Evolutionary conservation across 2,113 vertebrate genomes (phyloP).

Genomic region (Anthoscopus minutus): DNA sequence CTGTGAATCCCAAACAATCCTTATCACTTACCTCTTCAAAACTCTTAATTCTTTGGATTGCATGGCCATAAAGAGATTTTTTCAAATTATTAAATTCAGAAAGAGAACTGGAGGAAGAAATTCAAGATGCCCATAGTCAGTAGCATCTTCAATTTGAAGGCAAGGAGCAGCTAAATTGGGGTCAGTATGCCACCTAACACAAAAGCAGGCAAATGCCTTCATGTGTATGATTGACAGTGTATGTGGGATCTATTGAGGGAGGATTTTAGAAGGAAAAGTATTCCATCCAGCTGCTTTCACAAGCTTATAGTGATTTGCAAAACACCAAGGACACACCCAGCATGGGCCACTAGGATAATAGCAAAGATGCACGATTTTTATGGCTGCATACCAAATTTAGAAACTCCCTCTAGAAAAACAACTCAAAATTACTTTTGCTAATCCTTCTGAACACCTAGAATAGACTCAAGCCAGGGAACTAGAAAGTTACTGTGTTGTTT

Average conservation of each 20-base stretch:
- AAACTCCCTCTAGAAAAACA: conserved; percentile 25
- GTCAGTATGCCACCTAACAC: neutral
- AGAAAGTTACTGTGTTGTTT: neutral
- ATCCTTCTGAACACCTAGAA: conserved; percentile 43
- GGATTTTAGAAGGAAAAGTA: neutral
- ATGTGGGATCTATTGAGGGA: neutral
- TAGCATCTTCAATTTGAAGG: neutral
- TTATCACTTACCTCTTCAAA: neutral
- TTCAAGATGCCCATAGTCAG: neutral
- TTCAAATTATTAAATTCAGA: neutral
- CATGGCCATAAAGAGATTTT: neutral
- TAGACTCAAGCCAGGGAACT: neutral
- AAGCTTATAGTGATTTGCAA: neutral
- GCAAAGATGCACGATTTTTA: neutral
- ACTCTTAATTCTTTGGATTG: neutral
- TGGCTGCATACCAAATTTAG: conserved; percentile 15
- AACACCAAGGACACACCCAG: neutral
- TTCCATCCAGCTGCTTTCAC: neutral
- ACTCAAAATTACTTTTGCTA: conserved; percentile 14
- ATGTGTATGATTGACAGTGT: neutral
- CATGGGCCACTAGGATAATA: neutral
- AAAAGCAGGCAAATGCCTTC: neutral
- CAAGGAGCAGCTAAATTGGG: neutral
- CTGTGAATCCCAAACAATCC: neutral
- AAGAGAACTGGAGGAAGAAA: neutral